Evolutionary conservation across 2,888 invertebrate genomes (phyloP), one percentile per base, ranked within the genome.

Genomic region (Zaprionus bogoriensis): DNA sequence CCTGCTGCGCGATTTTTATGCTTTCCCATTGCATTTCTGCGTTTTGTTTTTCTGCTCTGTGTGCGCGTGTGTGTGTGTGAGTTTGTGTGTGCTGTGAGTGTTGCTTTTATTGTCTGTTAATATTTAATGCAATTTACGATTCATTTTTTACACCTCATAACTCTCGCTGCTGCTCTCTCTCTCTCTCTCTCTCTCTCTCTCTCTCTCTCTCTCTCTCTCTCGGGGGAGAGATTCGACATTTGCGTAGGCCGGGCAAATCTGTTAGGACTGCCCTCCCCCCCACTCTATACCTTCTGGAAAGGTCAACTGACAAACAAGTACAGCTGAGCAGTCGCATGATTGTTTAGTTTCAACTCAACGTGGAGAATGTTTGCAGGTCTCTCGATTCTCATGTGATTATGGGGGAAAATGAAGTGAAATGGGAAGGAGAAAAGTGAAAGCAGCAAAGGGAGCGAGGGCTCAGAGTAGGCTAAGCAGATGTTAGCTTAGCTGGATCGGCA

Each of bases 61-160:
- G 14, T 32, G 7, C 58, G 23, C 17, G 7, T 54, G 2, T 27
- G 17, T 30, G 14, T 27, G 28, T 50, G 14, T 54, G 23, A 12
- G 28, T 25, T n/a, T 25, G 22, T 30, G 14, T 20, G 12, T 45
- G n/a, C 50, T 38, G 12, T 47, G 46, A 25, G 50, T 41, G 42
- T 53, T 19, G 42, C 48, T 78, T 79, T 79, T 80, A 86, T 86
- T 86, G 86, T 86, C 83, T 86, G 86, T 80, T 80, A 80, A 80
- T 80, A 80, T 80, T 80, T 80, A 80, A 80, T 80, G 79, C 84
- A 86, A 80, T 80, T 80, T 80, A 80, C 84, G 79, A 80, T 79
- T 86, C 86, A 80, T 83, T 86, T 80, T 80, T 80, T 83, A 80
- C 84, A 80, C 79, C 86, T 79, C 85, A 78, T 78, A 84, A 84